Evolutionary conservation across 1,140 invertebrate species (phyloP), one percentile per base, ranked within the genome.

Genomic region (Myzus persicae): DNA sequence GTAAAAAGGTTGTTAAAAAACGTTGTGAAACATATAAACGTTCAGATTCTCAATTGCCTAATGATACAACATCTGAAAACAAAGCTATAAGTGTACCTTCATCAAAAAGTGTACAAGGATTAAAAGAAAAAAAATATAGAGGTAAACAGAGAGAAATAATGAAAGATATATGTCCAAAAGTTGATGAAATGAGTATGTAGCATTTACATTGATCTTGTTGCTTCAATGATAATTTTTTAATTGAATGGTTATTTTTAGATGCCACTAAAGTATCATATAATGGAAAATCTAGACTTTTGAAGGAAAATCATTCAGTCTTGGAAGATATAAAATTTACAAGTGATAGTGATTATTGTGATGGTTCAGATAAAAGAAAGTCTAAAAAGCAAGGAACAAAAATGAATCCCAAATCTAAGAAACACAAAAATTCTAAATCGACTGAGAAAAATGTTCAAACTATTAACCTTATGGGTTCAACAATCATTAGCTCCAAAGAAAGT

Each of bases 101-200:
- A 6, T 24, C 88, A 26, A 95, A 36, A 6, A 95, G 97, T 94
- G 95, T 95, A 93, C 94, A 96, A 94, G 94, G 96, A 94, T 46
- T 93, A 7, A 42, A 90, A 26, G 87, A 59, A 67, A 85, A 93
- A 26, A 88, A 59, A 54, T 82, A 90, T 84, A 44, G 48, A 31
- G 76, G 97, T 93, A 96, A 97, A 91, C 97, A 97, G 94, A 94
- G 97, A 24, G 97, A 97, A 95, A 97, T 96, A 51, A 95, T 98
- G 1, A 97, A 97, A 95, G 97, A 98, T 94, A 97, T 98, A 94
- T 98, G 97, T 97, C 94, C 97, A 44, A 98, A 98, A 95, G 97
- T 97, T 93, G 97, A 97, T 93, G 97, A 97, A 95, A 97, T 97
- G 95, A 97, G 96, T 96, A 95, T 95, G 94, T 90, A 36, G 38